A percentile compares a stretch with the other conserved stretches of the same genome.
Evolutionary conservation across 2,113 vertebrate species (phyloP).

Genomic region (Archocentrus centrarchus): DNA sequence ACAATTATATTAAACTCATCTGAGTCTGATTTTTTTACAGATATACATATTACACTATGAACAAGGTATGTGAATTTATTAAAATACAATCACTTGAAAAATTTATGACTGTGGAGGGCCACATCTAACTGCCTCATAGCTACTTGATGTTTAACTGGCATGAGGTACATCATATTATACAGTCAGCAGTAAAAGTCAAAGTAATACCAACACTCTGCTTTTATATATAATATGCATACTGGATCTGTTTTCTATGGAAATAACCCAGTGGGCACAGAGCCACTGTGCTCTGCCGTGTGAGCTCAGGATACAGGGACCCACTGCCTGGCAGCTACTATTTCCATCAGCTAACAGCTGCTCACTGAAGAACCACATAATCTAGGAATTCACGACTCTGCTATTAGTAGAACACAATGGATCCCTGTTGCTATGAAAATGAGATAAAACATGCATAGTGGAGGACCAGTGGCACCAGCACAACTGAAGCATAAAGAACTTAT

Average conservation of each 20-base stretch:
- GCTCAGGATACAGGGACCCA: background rate
- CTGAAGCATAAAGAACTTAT: background rate
- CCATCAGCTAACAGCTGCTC: conserved; percentile 63
- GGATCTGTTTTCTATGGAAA: background rate
- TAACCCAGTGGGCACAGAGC: conserved; percentile 12
- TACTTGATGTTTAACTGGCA: conserved; percentile 6
- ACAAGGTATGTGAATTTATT: background rate
- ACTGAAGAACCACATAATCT: conserved; percentile 60
- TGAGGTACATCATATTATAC: background rate
- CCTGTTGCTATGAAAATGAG: conserved; percentile 57
- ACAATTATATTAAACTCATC: background rate
- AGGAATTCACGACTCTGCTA: conserved; percentile 61
- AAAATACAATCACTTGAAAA: background rate
- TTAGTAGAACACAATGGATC: conserved; percentile 65
- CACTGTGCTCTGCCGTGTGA: background rate
- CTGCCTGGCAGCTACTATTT: conserved; percentile 52
- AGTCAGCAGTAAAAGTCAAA: background rate
- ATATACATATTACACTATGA: background rate
- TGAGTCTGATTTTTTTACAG: background rate
- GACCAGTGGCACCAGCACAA: background rate
- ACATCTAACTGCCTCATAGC: background rate
- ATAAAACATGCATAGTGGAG: conserved; percentile 31
- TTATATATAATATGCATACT: background rate
- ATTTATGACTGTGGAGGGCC: background rate
- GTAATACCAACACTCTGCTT: background rate